Evolutionary conservation across 1,140 invertebrate species (phyloP).

Genomic region (Anagrus nilaparvatae): DNA sequence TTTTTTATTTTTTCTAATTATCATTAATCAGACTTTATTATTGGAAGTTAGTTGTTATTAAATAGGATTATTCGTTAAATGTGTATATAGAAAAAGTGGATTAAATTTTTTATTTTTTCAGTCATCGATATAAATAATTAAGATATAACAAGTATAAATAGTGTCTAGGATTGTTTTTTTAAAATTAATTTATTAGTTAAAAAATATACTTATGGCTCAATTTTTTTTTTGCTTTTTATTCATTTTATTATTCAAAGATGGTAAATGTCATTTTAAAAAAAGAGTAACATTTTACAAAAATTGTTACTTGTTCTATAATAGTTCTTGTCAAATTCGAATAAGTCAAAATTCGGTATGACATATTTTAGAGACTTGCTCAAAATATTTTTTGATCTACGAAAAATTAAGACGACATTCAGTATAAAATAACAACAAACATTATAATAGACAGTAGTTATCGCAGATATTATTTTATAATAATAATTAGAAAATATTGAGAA

Average conservation of each 20-base stretch:
- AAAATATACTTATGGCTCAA: too few species aligned
- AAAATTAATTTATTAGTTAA: too few species aligned
- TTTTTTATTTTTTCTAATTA: slow-evolving; percentile 3
- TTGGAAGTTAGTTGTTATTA: slow-evolving; percentile 12
- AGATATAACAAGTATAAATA: too few species aligned
- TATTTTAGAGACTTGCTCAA: too few species aligned
- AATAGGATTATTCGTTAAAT: slow-evolving; percentile 13
- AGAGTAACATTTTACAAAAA: slow-evolving; percentile 17
- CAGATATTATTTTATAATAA: slow-evolving; percentile 41
- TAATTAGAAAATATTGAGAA: slow-evolving; percentile 46
- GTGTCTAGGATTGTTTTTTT: too few species aligned
- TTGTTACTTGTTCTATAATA: slow-evolving; percentile 38
- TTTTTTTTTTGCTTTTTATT: too few species aligned
- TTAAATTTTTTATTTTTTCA: too few species aligned
- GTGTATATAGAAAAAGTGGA: too few species aligned
- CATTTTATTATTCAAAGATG: too few species aligned
- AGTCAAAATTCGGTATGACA: too few species aligned
- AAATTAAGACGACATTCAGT: slow-evolving; percentile 10
- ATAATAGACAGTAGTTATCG: slow-evolving; percentile 34
- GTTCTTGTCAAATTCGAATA: slow-evolving; percentile 40
- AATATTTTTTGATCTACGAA: too few species aligned
- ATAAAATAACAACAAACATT: slow-evolving; percentile 16
- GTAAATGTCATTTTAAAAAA: slow-evolving; percentile 10
- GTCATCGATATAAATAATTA: too few species aligned
- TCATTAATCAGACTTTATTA: slow-evolving; percentile 8